These are phyloP conservation scores for Eospalax fontanierii DNA, from an alignment of 2,797 vertebrate species.

Conservation along the genomic window DNA sequence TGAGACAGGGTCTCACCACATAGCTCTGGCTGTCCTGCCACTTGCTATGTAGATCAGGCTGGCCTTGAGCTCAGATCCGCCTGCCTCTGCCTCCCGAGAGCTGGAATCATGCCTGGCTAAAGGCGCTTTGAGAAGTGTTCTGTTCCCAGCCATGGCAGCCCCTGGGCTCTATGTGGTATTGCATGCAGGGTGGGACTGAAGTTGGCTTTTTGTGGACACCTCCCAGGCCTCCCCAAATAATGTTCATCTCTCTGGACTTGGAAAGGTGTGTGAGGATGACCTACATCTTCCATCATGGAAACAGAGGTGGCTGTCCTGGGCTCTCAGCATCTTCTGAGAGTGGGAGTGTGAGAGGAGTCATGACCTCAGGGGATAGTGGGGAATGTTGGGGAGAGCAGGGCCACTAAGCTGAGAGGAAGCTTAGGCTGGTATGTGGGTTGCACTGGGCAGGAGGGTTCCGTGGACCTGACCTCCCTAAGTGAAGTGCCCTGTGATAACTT, in stretches of 20 bases:
- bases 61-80: not conserved
- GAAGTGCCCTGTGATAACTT: accelerated
- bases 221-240: too few species aligned
- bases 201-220: not conserved
- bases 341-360: not conserved
- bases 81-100: too few species aligned
- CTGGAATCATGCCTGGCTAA: not conserved
- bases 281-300: not conserved
- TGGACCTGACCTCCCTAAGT: not conserved
- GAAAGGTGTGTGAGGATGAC: not conserved
- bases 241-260: not conserved
- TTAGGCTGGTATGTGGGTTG: not conserved
- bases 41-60: not conserved
- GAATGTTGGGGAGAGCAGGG: accelerated
- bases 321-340: not conserved
- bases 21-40: not conserved
- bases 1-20: not conserved
- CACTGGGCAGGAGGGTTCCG: accelerated
- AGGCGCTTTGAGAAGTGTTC: not conserved
- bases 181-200: not conserved
- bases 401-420: not conserved
- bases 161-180: accelerated
- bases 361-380: not conserved
- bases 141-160: not conserved
- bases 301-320: accelerated